A percentile compares a stretch with the other conserved stretches of the same genome.
These are phyloP conservation scores for Glossosoma conforme DNA, from an alignment of 1,140 invertebrate species.

Conservation along the genomic window DNA sequence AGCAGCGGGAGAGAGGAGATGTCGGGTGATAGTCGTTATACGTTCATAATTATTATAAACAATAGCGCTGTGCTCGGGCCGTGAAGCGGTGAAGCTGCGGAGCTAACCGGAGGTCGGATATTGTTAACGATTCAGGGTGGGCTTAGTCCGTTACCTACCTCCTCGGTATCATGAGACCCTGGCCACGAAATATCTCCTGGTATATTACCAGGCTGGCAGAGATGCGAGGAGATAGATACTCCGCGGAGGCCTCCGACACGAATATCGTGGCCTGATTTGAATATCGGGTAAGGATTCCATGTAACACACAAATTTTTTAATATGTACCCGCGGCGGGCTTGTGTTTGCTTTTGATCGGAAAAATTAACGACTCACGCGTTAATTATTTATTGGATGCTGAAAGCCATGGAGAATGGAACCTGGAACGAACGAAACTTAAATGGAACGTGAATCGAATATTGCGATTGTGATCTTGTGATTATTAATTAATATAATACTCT, in stretches of 20 bases:
- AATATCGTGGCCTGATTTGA: slow-evolving; percentile 30
- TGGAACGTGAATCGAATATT: no score
- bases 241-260: slow-evolving; percentile 10
- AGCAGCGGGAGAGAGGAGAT: slow-evolving; percentile 20
- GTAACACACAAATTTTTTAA: slow-evolving; percentile 13
- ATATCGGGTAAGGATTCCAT: slow-evolving; percentile 23
- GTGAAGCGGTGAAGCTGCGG: background rate
- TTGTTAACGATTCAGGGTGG: slow-evolving; percentile 21
- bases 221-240: background rate
- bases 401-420: no score
- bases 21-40: slow-evolving; percentile 22
- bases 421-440: no score
- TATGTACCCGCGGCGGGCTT: background rate
- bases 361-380: no score
- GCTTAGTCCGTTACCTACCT: slow-evolving; percentile 5
- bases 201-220: slow-evolving; percentile 1
- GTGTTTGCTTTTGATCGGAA: background rate
- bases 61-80: slow-evolving; percentile 16
- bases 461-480: no score
- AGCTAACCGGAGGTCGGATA: background rate
- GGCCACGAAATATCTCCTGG: slow-evolving; percentile 8
- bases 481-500: no score
- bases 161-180: no score
- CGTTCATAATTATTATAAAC: slow-evolving; percentile 32
- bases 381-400: no score